A percentile compares a stretch with the other conserved stretches of the same genome.
phyloP scores from a whole-genome alignment of 2,797 vertebrate genomes.

The Rhyacichthys aspro region DNA sequence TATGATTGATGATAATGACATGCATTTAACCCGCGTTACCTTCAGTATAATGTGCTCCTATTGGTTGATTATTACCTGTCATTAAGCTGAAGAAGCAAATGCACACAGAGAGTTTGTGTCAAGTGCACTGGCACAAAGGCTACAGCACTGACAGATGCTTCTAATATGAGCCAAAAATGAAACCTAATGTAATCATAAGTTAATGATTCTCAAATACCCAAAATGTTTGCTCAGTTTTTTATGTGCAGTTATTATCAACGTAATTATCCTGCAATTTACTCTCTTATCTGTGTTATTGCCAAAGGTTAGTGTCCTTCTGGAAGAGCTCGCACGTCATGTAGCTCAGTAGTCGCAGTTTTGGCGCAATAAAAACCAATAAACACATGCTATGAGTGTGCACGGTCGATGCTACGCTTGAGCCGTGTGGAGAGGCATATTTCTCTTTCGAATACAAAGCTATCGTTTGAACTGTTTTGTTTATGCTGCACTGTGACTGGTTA shows the following conservation, averaged over 20 bases:
- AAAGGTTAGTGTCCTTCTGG: not conserved
- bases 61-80: conserved; percentile 63
- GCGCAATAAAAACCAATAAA: too few species aligned
- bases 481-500: not conserved
- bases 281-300: conserved; percentile 17
- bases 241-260: not conserved
- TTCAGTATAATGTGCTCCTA: conserved; percentile 31
- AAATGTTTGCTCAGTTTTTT: conserved; percentile 5
- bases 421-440: not conserved
- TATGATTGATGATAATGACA: conserved; percentile 56
- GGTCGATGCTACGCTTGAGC: too few species aligned
- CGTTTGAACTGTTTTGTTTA: conserved; percentile 5
- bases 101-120: conserved; percentile 12
- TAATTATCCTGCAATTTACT: conserved; percentile 24
- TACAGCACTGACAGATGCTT: conserved; percentile 20
- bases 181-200: not conserved
- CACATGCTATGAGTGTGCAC: too few species aligned
- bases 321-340: not conserved
- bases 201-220: not conserved
- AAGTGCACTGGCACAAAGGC: conserved; percentile 32
- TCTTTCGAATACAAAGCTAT: not conserved
- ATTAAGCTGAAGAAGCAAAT: conserved; percentile 42
- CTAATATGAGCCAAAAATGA: not conserved
- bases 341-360: not conserved
- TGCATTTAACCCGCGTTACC: conserved; percentile 50